Evolutionary conservation across 2,113 vertebrate species (phyloP), one percentile per base, ranked within the genome.

Genomic region (Nicator chloris): DNA sequence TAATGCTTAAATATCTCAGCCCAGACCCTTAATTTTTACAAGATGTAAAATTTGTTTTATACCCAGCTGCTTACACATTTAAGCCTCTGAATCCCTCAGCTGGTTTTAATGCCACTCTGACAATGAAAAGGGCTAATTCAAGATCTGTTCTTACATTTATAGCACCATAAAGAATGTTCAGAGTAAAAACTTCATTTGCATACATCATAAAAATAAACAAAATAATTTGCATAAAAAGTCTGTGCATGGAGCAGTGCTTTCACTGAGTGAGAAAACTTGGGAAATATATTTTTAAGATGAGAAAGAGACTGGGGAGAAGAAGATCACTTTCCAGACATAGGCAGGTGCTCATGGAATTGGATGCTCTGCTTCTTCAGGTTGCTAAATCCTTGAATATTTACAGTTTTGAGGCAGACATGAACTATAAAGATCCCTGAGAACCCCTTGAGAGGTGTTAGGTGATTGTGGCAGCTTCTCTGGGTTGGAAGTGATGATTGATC

Each of bases 171-270:
- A 97, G 82, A 90, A 95, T 82, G 76, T 61, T 95, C 87, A 23
- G 82, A 95, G 70, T 63, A 96, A 94, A 90, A 94, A 91, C 66
- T 96, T 96, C 61, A 92, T 93, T 97, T 97, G 87, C 91, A 94
- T 95, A 80, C 77, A 87, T 96, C 89, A 96, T 96, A 95, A 96
- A 97, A 95, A 93, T 89, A 94, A 94, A 95, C 87, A 94, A 96
- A 96, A 97, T 96, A 88, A 95, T 96, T 95, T 94, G 80, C 94
- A 95, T 96, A 51, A 79, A 79, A 94, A 68, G 65, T 57, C 86
- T 86, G 33, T 75, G 65, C 72, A 24, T 24, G 37, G 63, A 75
- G 72, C 65, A 88, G 37, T 56, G 75, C 50, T 88, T 81, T 84
- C 56, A 40, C 59, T 91, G 66, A 66, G 44, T 37, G 64, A 45